Evolutionary conservation across 2,888 invertebrate species (phyloP), one percentile per base, ranked within the genome.

Genomic region (Chymomyza caudatula): DNA sequence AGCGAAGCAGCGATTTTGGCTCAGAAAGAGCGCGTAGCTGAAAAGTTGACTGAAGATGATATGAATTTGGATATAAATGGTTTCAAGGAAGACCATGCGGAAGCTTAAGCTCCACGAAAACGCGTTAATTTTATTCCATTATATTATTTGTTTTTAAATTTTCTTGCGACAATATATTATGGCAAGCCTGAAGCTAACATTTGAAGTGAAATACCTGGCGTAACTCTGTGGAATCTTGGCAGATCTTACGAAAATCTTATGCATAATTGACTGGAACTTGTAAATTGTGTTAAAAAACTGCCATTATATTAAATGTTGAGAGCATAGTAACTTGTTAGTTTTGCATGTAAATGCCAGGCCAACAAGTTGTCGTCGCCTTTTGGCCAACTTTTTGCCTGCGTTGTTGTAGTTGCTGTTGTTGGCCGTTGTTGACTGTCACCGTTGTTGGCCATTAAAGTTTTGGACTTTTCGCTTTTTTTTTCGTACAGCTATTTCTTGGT

Each of bases 301-400:
- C 11, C 29, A 11, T 37, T 37, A 37, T 37, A 37, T 37, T 37
- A 37, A 37, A 37, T 37, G 29, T 37, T 37, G 8, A 37, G 29
- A 11, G 29, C 29, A 37, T 37, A 37, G 56, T 59, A 66, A 73
- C 66, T 61, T 63, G 71, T 61, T 69, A 60, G 15, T 17, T 17
- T 17, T 4, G 47, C 15, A 47, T 19, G 47, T 17, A 17, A 47
- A 17, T 47, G 47, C 47, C 47, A 47, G 15, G 15, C 15, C 47
- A 47, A 19, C 47, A 19, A 19, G 47, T 17, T 47, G 47, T 15
- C 15, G 47, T 19, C 47, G 15, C 47, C 19, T 47, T 47, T 47
- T 47, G 47, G 19, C 15, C 47, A 47, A 19, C 17, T 17, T 47
- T 47, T 47, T 47, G 47, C 19, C 6, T 6, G n/a, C 3, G 17